Percentiles rank a stretch among this genome's conserved stretches.
These are phyloP conservation scores for Trichogramma evanescens DNA, from an alignment of 2,888 invertebrate genomes.

Conservation along the genomic window DNA sequence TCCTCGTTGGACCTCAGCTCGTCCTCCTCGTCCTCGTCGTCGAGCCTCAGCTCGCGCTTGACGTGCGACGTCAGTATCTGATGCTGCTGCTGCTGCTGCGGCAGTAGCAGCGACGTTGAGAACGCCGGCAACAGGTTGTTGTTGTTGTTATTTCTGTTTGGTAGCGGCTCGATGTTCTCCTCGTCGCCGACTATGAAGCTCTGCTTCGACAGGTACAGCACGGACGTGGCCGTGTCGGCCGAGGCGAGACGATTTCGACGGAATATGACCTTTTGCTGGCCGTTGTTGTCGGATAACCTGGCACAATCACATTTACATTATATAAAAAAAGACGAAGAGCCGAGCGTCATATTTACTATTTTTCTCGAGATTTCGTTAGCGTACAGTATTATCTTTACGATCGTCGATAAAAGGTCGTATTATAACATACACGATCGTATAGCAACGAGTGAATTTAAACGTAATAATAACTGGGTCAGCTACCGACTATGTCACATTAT, in stretches of 20 bases:
- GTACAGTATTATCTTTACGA: too few species aligned
- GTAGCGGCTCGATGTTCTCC: slow-evolving; percentile 40
- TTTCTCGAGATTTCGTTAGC: too few species aligned
- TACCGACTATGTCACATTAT: too few species aligned
- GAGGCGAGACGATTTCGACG: slow-evolving; percentile 4
- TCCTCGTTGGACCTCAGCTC: not conserved
- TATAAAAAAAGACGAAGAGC: too few species aligned
- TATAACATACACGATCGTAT: too few species aligned
- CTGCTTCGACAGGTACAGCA: slow-evolving; percentile 30
- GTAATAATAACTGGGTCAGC: too few species aligned
- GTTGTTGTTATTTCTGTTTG: slow-evolving; percentile 16
- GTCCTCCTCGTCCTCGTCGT: not conserved
- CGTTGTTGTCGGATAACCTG: too few species aligned
- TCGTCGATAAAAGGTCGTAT: too few species aligned
- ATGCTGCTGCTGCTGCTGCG: slow-evolving; percentile 24
- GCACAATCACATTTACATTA: too few species aligned
- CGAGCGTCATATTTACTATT: too few species aligned
- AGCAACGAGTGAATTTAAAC: too few species aligned
- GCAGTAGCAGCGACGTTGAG: slow-evolving; percentile 29
- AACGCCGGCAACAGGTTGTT: slow-evolving; percentile 3
- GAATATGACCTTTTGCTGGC: too few species aligned
- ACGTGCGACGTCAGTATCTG: not conserved
- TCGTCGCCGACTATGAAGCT: slow-evolving; percentile 35
- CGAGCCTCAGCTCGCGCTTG: not conserved
- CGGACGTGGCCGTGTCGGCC: slow-evolving; percentile 33